phyloP scores from a whole-genome alignment of 2,113 vertebrate species.

The Hydrolagus affinis region DNA sequence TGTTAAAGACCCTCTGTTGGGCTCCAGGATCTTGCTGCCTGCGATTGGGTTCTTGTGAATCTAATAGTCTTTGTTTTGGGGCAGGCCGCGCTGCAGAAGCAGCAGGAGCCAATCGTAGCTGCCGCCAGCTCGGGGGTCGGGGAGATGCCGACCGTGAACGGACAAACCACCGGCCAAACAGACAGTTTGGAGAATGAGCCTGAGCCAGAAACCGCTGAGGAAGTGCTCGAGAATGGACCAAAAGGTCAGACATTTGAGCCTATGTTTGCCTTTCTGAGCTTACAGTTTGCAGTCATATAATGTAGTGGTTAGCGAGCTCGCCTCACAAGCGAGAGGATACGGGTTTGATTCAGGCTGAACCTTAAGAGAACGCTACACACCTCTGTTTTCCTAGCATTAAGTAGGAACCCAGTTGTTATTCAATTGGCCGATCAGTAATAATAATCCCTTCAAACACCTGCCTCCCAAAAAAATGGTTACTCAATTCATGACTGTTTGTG shows the following conservation, averaged over 20 bases:
- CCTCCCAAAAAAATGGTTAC: too few species aligned
- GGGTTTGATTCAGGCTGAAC: too few species aligned
- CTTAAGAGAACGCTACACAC: too few species aligned
- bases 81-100: conserved; percentile 87
- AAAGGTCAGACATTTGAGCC: conserved; percentile 52
- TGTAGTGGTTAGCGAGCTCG: too few species aligned
- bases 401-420: too few species aligned
- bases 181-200: conserved; percentile 71
- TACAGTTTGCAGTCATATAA: too few species aligned
- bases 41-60: not conserved
- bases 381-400: too few species aligned
- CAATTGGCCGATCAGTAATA: too few species aligned
- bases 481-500: too few species aligned
- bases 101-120: conserved; percentile 63
- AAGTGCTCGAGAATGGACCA: conserved; percentile 85
- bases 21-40: not conserved
- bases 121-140: conserved; percentile 54
- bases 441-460: too few species aligned
- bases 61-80: not conserved
- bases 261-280: too few species aligned
- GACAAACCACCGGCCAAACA: conserved; percentile 68
- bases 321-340: too few species aligned
- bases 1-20: not conserved
- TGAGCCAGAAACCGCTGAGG: conserved; percentile 76
- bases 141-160: conserved; percentile 70